phyloP scores from a whole-genome alignment of 2,797 vertebrate genomes.

The Cygnus olor region DNA sequence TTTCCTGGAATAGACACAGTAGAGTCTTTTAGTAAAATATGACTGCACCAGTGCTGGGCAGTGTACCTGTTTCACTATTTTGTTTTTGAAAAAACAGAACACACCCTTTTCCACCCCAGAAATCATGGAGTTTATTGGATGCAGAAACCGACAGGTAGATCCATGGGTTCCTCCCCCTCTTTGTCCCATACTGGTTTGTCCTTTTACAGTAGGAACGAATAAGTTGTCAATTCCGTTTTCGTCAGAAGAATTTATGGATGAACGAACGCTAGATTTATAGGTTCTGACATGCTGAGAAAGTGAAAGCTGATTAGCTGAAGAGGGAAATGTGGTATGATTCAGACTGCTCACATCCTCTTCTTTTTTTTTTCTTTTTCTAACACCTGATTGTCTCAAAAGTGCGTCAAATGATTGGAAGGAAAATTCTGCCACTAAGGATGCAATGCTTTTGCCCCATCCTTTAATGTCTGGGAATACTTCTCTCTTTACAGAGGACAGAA shows the following conservation, averaged over 20 bases:
- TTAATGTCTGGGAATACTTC: not conserved
- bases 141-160: not conserved
- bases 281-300: not conserved
- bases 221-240: not conserved
- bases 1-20: constrained; percentile 30
- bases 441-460: not conserved
- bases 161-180: not conserved
- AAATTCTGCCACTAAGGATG: not conserved
- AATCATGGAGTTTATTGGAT: not conserved
- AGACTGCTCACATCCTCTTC: not conserved
- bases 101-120: not conserved
- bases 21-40: not conserved
- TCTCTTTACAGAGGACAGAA: not conserved
- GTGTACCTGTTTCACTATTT: not conserved
- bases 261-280: constrained; percentile 2
- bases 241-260: not conserved
- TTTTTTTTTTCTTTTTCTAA: not conserved
- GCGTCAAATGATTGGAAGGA: not conserved
- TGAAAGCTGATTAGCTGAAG: constrained; percentile 1
- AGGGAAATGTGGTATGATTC: not conserved
- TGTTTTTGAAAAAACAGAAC: constrained; percentile 55
- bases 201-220: not conserved
- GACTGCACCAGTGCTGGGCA: not conserved
- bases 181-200: not conserved
- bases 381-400: not conserved